phyloP scores from a whole-genome alignment of 2,888 invertebrate genomes.

The Amphipyra tragopoginis region DNA sequence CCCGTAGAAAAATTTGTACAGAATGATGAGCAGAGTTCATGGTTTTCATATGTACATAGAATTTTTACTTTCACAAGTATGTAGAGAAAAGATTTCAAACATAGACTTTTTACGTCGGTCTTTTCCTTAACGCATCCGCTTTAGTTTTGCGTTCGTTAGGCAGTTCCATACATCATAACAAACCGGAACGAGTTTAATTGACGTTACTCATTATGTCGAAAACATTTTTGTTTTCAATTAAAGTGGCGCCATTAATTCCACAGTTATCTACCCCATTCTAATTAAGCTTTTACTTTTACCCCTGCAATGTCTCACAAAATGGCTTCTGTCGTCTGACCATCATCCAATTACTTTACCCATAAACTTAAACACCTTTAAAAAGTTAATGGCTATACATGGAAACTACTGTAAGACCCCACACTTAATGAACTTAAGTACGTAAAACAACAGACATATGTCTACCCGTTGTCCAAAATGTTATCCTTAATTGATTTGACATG shows the following conservation, averaged over 20 bases:
- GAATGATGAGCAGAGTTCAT: no score
- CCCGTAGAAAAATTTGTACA: no score
- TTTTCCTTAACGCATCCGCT: background rate
- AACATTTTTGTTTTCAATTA: background rate
- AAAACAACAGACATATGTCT: conserved; percentile 48
- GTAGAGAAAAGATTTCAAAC: no score
- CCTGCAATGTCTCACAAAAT: conserved; percentile 24
- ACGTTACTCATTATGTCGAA: no score
- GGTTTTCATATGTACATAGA: no score
- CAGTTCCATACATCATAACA: background rate
- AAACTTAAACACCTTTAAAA: conserved; percentile 42
- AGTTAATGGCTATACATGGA: conserved; percentile 26
- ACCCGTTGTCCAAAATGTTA: conserved; percentile 65
- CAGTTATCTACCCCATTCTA: conserved; percentile 33
- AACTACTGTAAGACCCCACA: conserved; percentile 44
- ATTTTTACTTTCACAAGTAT: no score
- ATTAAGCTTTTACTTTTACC: conserved; percentile 28
- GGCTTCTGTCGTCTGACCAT: conserved; percentile 28
- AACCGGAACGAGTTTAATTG: conserved; percentile 7
- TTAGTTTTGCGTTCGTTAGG: background rate
- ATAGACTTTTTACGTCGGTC: no score
- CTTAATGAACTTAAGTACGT: conserved; percentile 43
- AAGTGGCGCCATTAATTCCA: conserved; percentile 22
- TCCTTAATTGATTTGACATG: conserved; percentile 84
- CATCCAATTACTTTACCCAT: conserved; percentile 39